Evolutionary conservation across 2,113 vertebrate genomes (phyloP).

Genomic region (Mus spicilegus): DNA sequence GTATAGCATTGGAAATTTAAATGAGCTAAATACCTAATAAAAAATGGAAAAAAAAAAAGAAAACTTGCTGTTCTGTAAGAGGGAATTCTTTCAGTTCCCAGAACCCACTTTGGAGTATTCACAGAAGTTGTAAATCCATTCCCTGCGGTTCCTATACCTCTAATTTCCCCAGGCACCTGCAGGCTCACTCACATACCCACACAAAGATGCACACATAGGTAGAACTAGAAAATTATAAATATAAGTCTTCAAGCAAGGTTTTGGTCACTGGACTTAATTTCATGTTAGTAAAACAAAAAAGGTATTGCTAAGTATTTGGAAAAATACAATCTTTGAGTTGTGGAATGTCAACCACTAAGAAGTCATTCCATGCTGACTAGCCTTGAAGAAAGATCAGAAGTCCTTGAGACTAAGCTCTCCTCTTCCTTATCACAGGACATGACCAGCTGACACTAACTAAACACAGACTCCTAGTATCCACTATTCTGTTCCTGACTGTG

Average conservation of each 20-base stretch:
- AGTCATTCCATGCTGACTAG: slow-evolving; percentile 4
- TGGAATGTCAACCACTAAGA: background rate
- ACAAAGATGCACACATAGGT: background rate
- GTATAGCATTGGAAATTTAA: no score
- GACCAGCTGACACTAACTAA: background rate
- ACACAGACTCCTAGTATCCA: background rate
- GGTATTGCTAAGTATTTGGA: background rate
- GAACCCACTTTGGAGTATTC: background rate
- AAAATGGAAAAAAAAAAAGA: background rate
- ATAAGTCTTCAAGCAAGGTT: background rate
- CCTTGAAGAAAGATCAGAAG: background rate
- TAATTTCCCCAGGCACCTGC: background rate
- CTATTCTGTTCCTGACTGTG: background rate
- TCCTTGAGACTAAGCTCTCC: background rate
- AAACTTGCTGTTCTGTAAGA: background rate
- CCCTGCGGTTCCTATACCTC: background rate
- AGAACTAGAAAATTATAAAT: background rate
- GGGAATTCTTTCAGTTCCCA: background rate
- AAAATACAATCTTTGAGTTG: background rate
- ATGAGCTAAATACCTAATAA: no score
- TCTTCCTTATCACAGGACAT: background rate
- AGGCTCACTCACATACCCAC: no score
- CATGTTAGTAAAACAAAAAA: background rate
- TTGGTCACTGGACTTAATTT: slow-evolving; percentile 6
- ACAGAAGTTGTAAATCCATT: background rate